A percentile compares a stretch with the other conserved stretches of the same genome.
Evolutionary conservation across 2,113 vertebrate species (phyloP).

Genomic region (Dicaeum eximium): DNA sequence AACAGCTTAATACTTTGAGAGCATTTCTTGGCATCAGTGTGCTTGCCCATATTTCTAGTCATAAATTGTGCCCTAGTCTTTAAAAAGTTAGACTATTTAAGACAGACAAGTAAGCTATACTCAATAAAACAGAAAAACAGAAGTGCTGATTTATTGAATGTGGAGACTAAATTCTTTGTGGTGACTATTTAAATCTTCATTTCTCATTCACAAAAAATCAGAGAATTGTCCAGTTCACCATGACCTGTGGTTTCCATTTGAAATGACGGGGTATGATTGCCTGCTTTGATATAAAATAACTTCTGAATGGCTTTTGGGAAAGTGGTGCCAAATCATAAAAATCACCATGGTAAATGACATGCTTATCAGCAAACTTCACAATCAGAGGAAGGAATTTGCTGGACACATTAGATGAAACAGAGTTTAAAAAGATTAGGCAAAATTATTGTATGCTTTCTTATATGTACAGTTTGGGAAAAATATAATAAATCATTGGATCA

Average conservation of each 20-base stretch:
- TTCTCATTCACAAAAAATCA: constrained; percentile 24
- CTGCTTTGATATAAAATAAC: not conserved
- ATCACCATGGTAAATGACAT: not conserved
- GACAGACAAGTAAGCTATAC: not conserved
- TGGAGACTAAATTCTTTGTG: not conserved
- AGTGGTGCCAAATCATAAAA: constrained; percentile 10
- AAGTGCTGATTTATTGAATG: not conserved
- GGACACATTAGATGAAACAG: not conserved
- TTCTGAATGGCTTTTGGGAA: not conserved
- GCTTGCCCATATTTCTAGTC: not conserved
- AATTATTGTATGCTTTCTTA: not conserved
- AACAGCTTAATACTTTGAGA: constrained; percentile 19
- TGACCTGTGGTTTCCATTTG: not conserved
- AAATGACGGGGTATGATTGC: not conserved
- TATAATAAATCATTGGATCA: not conserved
- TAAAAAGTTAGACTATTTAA: not conserved
- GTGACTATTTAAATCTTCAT: not conserved
- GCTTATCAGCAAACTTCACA: constrained; percentile 22
- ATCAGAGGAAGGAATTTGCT: constrained; percentile 20
- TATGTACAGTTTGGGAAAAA: not conserved
- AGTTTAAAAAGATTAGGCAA: not conserved
- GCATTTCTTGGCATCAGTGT: not conserved
- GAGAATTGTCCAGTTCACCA: not conserved
- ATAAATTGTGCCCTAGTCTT: not conserved
- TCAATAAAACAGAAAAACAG: not conserved